A percentile compares a stretch with the other conserved stretches of the same genome.
Evolutionary conservation across 2,888 invertebrate species (phyloP).

Genomic region (Drosophila rellima): DNA sequence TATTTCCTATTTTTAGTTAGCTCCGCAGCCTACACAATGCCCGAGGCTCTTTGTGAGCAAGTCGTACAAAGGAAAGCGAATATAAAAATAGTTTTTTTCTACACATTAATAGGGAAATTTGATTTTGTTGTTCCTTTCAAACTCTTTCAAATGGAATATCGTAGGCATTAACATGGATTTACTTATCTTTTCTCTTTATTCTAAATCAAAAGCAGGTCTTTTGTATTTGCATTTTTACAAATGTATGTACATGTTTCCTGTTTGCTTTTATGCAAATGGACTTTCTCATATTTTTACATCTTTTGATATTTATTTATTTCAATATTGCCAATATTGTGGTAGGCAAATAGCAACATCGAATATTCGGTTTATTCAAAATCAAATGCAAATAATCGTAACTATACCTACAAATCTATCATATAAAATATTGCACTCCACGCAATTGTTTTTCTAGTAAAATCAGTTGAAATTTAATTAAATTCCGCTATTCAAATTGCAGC

Average conservation of each 20-base stretch:
- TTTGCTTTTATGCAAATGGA: slow-evolving; percentile 64
- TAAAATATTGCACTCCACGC: not conserved
- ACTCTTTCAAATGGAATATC: slow-evolving; percentile 26
- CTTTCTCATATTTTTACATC: slow-evolving; percentile 26
- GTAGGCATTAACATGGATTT: slow-evolving; percentile 28
- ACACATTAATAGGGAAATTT: slow-evolving; percentile 33
- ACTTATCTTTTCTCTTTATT: not conserved
- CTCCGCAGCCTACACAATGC: slow-evolving; percentile 23
- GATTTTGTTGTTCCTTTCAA: slow-evolving; percentile 2
- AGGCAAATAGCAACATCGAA: slow-evolving; percentile 1
- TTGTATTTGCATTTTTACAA: slow-evolving; percentile 29
- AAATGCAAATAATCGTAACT: slow-evolving; percentile 4
- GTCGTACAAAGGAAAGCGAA: slow-evolving; percentile 34
- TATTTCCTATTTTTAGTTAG: slow-evolving; percentile 5
- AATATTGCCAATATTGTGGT: slow-evolving; percentile 13
- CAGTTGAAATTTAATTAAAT: slow-evolving; percentile 5
- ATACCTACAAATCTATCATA: not conserved
- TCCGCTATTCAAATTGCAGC: not conserved
- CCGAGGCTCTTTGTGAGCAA: slow-evolving; percentile 10
- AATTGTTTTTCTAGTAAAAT: not conserved
- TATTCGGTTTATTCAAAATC: not conserved
- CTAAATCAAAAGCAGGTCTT: slow-evolving; percentile 28
- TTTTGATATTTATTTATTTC: slow-evolving; percentile 22
- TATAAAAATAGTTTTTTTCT: slow-evolving; percentile 53
- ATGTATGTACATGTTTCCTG: slow-evolving; percentile 2